Conservation (phyloP, 2,888 invertebrate species). For the Lasioglossum calceatum region DNA sequence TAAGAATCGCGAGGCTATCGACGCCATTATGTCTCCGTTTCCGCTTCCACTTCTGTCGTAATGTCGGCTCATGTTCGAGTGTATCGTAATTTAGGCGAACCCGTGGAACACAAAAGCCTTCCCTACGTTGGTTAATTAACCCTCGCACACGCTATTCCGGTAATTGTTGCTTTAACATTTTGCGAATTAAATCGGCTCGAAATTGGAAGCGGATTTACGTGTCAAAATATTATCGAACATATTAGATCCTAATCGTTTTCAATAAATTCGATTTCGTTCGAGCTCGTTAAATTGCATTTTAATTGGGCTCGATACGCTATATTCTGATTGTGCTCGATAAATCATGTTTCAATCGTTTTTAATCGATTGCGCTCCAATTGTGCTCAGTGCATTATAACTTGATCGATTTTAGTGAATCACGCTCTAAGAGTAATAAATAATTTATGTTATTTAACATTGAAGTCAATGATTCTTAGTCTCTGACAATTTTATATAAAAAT, state of each 20-base stretch:
- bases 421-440: not conserved
- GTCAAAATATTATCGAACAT: not conserved
- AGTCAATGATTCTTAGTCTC: not conserved
- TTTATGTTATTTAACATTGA: not conserved
- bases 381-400: not conserved
- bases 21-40: not conserved
- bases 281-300: not conserved
- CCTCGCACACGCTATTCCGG: not conserved
- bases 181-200: not conserved
- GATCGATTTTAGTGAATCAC: not conserved
- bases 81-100: conserved; percentile 1
- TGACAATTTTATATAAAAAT: not conserved
- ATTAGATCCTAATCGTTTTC: conserved; percentile 6
- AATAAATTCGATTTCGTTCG: not conserved
- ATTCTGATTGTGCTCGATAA: not conserved
- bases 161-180: conserved; percentile 2
- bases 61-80: not conserved
- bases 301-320: not conserved
- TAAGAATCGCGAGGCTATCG: conserved; percentile 8
- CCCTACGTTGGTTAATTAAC: conserved; percentile 1
- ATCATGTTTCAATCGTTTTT: not conserved
- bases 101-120: not conserved
- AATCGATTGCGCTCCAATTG: not conserved
- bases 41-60: not conserved
- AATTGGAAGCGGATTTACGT: not conserved